Conservation (phyloP, 53 echinoderm and acorn worm species). For the Holothuria scabra region DNA sequence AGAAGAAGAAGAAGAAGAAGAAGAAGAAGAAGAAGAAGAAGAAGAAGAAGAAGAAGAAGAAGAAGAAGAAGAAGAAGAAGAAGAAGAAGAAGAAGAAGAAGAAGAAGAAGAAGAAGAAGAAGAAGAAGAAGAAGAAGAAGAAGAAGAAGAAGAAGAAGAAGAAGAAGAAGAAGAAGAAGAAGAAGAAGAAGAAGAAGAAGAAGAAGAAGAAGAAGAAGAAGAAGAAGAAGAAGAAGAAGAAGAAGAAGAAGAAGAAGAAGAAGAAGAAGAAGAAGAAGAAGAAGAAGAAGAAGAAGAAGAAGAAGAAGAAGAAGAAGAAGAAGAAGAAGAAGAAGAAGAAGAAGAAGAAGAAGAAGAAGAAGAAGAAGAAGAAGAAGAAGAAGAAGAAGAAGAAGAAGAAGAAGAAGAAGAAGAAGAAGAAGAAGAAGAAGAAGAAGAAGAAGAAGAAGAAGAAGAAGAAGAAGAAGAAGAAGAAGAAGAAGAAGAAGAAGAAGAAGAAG, state of each 20-base stretch:
- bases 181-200: conserved; percentile 42
- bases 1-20: conserved; percentile 42
- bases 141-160: conserved; percentile 40
- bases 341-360: conserved; percentile 4
- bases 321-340: not conserved
- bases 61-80: conserved; percentile 39
- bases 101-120: conserved; percentile 33
- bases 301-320: conserved; percentile 2
- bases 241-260: conserved; percentile 42
- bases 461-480: too few species aligned
- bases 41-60: conserved; percentile 39
- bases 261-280: conserved; percentile 40
- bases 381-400: not conserved
- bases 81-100: conserved; percentile 35
- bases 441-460: too few species aligned
- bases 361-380: conserved; percentile 1
- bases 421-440: too few species aligned
- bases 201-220: conserved; percentile 40
- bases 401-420: too few species aligned
- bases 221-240: conserved; percentile 40
- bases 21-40: conserved; percentile 39
- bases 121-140: conserved; percentile 41
- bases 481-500: too few species aligned
- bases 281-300: conserved; percentile 34
- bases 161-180: conserved; percentile 40